Base-by-base conservation (phyloP, 1,140 invertebrate species). In the Drosophila sechellia region DNA sequence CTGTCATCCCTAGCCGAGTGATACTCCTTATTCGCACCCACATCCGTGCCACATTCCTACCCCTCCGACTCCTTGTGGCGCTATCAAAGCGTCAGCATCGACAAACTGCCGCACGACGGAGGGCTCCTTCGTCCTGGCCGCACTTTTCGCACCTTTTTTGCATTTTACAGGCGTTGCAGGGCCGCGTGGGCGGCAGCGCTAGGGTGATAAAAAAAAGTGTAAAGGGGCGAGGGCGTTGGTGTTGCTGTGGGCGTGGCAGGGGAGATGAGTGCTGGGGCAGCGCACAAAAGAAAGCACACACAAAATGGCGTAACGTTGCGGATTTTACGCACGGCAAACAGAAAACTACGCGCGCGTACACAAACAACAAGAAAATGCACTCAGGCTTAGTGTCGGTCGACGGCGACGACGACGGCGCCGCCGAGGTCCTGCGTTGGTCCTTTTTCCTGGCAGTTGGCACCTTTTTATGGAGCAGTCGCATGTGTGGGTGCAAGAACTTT, bases 281-380 rank as follows among this genome's bases (percentile, higher is more conserved):
- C 42, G 43, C 54, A 65, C 80, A 86, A 84, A 89, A 89, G 84
- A 87, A 89, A 84, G 84, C 72, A 89, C 84, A 87, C 79, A 89
- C 84, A 84, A 89, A 89, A 89, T 90, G 84, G 84, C 84, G 83
- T 83, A 87, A 89, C 83, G 80, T 89, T 89, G 80, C 84, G 84
- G 84, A 89, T 89, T 89, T 89, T 90, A 89, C 84, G 84, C 84
- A 89, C 83, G 79, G 83, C 84, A 87, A 89, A 89, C 84, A 89
- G 68, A 75, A 75, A 84, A 89, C 84, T 89, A 84, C 85, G 84
- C 84, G 76, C 84, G 84, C 84, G 73, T 89, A 89, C 84, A 89
- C 85, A 90, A 70, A 87, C 83, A 89, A 89, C 84, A 89, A 89
- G 84, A 89, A 89, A 89, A 89, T 89, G 84, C 84, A 89, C 84